A percentile compares a stretch with the other conserved stretches of the same genome.
Evolutionary conservation across 2,113 vertebrate genomes (phyloP).

Genomic region (Callopanchax toddi): DNA sequence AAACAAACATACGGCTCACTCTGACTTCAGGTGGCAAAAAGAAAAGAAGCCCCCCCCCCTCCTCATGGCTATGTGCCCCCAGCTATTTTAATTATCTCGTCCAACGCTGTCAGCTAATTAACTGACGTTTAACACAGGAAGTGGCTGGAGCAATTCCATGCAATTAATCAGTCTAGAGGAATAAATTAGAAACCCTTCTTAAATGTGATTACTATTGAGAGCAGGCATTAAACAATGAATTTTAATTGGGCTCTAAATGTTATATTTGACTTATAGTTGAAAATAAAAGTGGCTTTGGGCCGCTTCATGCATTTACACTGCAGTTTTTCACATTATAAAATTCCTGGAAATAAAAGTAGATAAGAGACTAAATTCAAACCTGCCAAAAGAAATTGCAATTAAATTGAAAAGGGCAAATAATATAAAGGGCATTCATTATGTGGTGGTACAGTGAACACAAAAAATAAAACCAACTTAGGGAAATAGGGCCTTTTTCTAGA

Average conservation of each 20-base stretch:
- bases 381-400: slow-evolving; percentile 16
- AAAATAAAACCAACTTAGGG: slow-evolving; percentile 2
- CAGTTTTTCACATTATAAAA: slow-evolving; percentile 6
- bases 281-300: slow-evolving; percentile 21
- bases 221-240: slow-evolving; percentile 59
- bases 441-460: slow-evolving; percentile 5
- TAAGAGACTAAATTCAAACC: slow-evolving; percentile 12
- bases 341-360: slow-evolving; percentile 21
- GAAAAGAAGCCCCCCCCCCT: slow-evolving; percentile 3
- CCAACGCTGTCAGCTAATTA: slow-evolving; percentile 80
- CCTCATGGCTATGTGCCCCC: slow-evolving; percentile 46
- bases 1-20: slow-evolving; percentile 19
- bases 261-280: slow-evolving; percentile 30
- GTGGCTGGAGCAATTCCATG: slow-evolving; percentile 63
- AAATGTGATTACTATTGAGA: slow-evolving; percentile 61
- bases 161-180: slow-evolving; percentile 77
- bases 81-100: slow-evolving; percentile 79
- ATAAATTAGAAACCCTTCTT: slow-evolving; percentile 67
- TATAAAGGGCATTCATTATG: slow-evolving; percentile 1
- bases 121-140: slow-evolving; percentile 76
- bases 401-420: slow-evolving; percentile 18
- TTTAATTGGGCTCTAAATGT: slow-evolving; percentile 54
- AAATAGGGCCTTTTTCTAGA: background rate
- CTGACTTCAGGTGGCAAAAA: slow-evolving; percentile 30
- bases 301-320: background rate